Evolutionary conservation across 2,888 invertebrate species (phyloP), one percentile per base, ranked within the genome.

Genomic region (Julus scanicus): DNA sequence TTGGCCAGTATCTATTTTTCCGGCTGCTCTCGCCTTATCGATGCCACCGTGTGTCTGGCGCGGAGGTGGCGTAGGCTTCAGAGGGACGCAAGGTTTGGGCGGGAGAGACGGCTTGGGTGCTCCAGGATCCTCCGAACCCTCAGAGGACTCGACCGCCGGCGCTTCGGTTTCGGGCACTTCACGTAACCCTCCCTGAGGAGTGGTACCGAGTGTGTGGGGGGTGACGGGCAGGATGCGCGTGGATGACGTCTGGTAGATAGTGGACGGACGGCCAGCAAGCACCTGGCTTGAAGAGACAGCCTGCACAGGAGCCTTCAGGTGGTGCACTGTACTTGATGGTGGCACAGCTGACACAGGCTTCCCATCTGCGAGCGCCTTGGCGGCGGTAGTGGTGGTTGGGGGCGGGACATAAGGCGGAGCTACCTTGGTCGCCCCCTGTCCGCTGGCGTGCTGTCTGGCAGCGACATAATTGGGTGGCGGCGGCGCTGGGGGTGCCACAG

Each of bases 81-180:
- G 89, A 15, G 90, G 90, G 20, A 90, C 87, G 49, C 91, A 90
- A 48, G 93, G 92, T 89, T 92, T 92, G 6, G 92, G 92, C 48
- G 92, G 93, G 87, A 95, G 94, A 29, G 94, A 94, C 86, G 97
- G 97, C 93, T 97, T 97, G 13, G 96, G 96, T 89, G 96, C 86
- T 15, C 48, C 48, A 1, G 84, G 48, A 17, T 44, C 15, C 17
- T 84, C 84, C 9, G 15, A 13, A 11, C n/a, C 84, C 11, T 88
- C 80, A 1, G 29, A 29, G 20, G 15, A 86, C 20, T 57, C 85
- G 11, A 63, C 40, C 3, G 86, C 87, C 2, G 88, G 48, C 13
- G 17, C 29, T 29, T 85, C 85, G 11, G 83, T n/a, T 20, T 89
- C 89, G 13, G 85, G 63, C 15, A 89, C 89, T 87, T 89, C 89